These are phyloP conservation scores for Nannoperca australis DNA, from an alignment of 2,797 vertebrate species.

Conservation along the genomic window DNA sequence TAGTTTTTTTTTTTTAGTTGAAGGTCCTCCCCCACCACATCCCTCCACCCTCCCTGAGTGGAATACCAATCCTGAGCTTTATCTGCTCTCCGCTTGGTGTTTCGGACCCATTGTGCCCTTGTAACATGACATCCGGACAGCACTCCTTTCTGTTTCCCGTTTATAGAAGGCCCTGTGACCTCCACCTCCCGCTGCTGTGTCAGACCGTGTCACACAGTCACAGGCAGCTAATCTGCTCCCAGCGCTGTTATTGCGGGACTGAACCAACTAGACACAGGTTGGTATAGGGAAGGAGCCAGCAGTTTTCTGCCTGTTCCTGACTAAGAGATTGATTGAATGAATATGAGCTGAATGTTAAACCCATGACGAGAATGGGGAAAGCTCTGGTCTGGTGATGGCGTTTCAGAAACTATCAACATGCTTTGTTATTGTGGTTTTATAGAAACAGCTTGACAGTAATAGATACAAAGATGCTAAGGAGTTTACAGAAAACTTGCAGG, in stretches of 20 bases:
- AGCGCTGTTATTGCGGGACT: constrained; percentile 49
- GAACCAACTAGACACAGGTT: constrained; percentile 55
- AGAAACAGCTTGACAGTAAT: constrained; percentile 8
- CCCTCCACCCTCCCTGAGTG: constrained; percentile 45
- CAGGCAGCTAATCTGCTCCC: constrained; percentile 60
- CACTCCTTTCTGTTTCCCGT: constrained; percentile 73
- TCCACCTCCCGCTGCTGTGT: constrained; percentile 73
- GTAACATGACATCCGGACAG: constrained; percentile 76
- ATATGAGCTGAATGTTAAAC: constrained; percentile 36
- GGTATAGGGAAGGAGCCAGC: constrained; percentile 61
- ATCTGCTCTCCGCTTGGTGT: constrained; percentile 63
- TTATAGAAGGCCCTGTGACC: constrained; percentile 75
- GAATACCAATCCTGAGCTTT: constrained; percentile 73
- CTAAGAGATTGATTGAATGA: constrained; percentile 37
- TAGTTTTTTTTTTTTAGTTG: constrained; percentile 12
- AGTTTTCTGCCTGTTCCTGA: constrained; percentile 45
- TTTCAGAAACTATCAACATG: constrained; percentile 24
- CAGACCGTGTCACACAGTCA: constrained; percentile 72
- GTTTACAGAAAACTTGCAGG: neutral
- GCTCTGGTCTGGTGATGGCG: constrained; percentile 38
- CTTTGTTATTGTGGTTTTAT: constrained; percentile 33
- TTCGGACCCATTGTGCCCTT: constrained; percentile 73
- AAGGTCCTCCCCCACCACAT: constrained; percentile 9
- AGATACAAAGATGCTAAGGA: constrained; percentile 6
- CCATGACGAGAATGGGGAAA: constrained; percentile 42